Evolutionary conservation across 2,797 vertebrate genomes (phyloP), one percentile per base, ranked within the genome.

Genomic region (Thunnus albacares): DNA sequence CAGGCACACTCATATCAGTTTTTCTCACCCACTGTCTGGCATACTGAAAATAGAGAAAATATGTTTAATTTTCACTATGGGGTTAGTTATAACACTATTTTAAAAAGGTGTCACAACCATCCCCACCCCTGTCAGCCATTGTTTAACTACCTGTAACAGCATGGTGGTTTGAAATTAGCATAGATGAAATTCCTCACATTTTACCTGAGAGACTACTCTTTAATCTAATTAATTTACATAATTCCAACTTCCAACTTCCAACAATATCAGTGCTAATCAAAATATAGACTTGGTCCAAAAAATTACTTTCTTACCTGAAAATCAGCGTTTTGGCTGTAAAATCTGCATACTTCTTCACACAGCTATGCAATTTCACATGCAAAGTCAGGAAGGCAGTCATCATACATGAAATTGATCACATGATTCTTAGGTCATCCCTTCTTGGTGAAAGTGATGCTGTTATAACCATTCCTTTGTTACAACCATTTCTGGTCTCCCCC

Each of bases 381-480:
- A 45, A 45, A 5, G 24, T 33, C 60, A 63, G 18, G 60, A 26
- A 38, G 11, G 12, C 56, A 33, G 51, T 22, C 14, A 51, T 55
- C 59, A 45, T 30, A 45, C 35, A 6, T 49, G 45, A 49, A 49
- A 49, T 2, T 49, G 45, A 49, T 18, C 45, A 49, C 5, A 17
- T 43, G 30, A 51, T 30, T 49, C 14, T n/a, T 1, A 24, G 69
- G 22, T 12, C 52, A 41, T 68, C 22, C 52, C 20, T 35, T 66
- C 45, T 49, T 49, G 64, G 28, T 66, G 47, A 71, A 71, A 59
- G 41, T 47, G 9, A 18, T 43, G 11, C 38, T 45, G 17, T 28
- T 57, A 57, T 5, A 41, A 68, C 17, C 53, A 14, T 8, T 28
- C 26, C 30, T 49, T 38, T 57, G 11, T 28, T 57, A 69, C 17